phyloP scores from a whole-genome alignment of 2,113 vertebrate species.

The Ailuropoda melanoleuca region DNA sequence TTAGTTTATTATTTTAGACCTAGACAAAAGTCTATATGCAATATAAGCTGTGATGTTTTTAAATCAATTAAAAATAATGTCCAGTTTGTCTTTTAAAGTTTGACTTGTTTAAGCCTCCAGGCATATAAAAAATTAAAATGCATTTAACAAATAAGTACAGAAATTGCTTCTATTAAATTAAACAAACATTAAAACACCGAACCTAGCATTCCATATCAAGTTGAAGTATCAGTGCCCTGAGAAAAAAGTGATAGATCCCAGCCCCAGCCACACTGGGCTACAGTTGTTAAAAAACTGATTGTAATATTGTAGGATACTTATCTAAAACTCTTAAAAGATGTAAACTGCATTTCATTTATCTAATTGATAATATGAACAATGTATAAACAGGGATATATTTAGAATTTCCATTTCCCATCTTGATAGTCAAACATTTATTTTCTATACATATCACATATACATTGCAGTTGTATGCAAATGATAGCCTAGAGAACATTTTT shows the following conservation, averaged over 20 bases:
- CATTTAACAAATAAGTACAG: slow-evolving; percentile 9
- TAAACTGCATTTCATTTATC: not conserved
- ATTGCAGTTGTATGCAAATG: slow-evolving; percentile 58
- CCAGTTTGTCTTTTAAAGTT: not conserved
- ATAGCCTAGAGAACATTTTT: slow-evolving; percentile 55
- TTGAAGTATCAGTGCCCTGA: not conserved
- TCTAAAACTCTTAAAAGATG: not conserved
- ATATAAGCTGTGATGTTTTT: not conserved
- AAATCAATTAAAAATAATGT: slow-evolving; percentile 24
- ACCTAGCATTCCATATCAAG: not conserved
- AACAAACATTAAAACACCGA: not conserved
- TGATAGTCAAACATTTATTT: slow-evolving; percentile 20
- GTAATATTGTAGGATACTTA: not conserved
- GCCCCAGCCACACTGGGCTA: not conserved
- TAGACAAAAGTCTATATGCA: not conserved
- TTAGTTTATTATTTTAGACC: not conserved
- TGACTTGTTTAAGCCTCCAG: not conserved
- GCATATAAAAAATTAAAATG: not conserved
- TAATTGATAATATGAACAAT: slow-evolving; percentile 10
- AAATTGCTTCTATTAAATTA: not conserved
- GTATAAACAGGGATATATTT: slow-evolving; percentile 28
- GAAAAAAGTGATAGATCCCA: not conserved
- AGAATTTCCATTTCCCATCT: slow-evolving; percentile 27
- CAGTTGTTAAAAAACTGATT: not conserved
- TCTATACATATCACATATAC: not conserved